These are phyloP conservation scores for Mus spicilegus DNA, from an alignment of 2,113 vertebrate species.

Conservation along the genomic window DNA sequence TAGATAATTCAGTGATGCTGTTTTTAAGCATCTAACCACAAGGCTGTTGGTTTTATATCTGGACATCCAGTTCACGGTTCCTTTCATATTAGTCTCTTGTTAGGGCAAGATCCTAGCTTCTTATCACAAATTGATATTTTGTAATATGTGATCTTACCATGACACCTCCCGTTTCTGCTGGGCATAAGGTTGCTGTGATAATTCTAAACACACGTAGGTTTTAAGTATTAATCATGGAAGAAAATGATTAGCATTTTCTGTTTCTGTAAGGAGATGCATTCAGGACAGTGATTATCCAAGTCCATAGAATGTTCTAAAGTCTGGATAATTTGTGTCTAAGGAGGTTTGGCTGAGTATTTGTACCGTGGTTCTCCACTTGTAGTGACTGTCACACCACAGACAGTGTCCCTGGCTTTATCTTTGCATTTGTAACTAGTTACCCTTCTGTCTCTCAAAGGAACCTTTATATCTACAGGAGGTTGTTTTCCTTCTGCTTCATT, in stretches of 20 bases:
- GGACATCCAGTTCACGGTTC: not conserved
- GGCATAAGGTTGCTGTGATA: not conserved
- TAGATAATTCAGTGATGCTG: not conserved
- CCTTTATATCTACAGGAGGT: not conserved
- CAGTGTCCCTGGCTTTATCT: not conserved
- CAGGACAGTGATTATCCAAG: constrained; percentile 9
- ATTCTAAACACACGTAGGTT: constrained; percentile 45
- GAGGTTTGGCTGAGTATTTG: not conserved
- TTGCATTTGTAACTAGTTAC: not conserved
- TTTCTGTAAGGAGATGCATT: constrained; percentile 16
- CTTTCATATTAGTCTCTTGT: constrained; percentile 42
- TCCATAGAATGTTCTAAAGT: not conserved
- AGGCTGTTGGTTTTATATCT: constrained; percentile 1
- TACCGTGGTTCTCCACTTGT: not conserved
- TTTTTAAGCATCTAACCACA: not conserved
- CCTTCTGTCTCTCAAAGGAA: not conserved
- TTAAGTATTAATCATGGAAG: not conserved
- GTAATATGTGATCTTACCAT: constrained; percentile 45
- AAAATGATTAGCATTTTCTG: not conserved
- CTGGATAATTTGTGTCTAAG: not conserved
- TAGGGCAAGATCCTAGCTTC: not conserved
- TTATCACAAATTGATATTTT: constrained; percentile 19
- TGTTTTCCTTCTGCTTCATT: constrained; percentile 1
- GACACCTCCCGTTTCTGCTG: constrained; percentile 17
- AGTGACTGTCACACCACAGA: not conserved